Base-by-base conservation (phyloP, 2,888 invertebrate species). In the Pelosia muscerda region DNA sequence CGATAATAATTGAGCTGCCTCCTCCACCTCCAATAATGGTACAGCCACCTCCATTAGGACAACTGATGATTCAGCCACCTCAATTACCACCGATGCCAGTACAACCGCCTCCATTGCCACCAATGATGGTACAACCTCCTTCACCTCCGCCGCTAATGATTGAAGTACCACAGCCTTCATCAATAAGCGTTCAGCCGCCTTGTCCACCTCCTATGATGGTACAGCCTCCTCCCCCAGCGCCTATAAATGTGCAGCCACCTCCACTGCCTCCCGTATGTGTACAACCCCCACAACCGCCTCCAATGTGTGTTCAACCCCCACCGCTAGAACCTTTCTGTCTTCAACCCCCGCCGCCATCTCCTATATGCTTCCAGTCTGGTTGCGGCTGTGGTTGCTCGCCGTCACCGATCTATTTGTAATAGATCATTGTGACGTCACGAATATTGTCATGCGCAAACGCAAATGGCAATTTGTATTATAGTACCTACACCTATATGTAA, bases 61-160 rank as follows among this genome's bases (percentile, higher is more conserved):
- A 89, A 67, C 81, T 94, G 66, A 83, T 89, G 87, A 85, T 94
- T 25, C 93, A 93, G 72, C 91, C 92, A 15, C 94, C 94, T 5
- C 85, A 90, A n/a, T 68, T 91, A 49, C 90, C 93, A 0, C 90
- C 93, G 2, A 84, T 94, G 81, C 87, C 91, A 0, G 90, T 94
- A 15, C 92, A 94, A 69, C 87, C 93, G 4, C 94, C 94, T 0
- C 84, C 90, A 3, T 78, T 84, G 11, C 88, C 91, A 2, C 92
- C 94, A 0, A 87, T 94, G 79, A 89, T 89, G 85, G 86, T 94
- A n/a, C 92, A 92, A 73, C 91, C 90, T 8, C 93, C 93, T 8
- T 67, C 79, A 0, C 86, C 86, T 10, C 90, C 91, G 2, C 89
- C 92, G 4, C 79, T 93, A 75, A 83, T 86, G 68, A 85, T 93